These are phyloP conservation scores for Heliconius ismenius DNA, from an alignment of 2,888 invertebrate species.

Conservation along the genomic window DNA sequence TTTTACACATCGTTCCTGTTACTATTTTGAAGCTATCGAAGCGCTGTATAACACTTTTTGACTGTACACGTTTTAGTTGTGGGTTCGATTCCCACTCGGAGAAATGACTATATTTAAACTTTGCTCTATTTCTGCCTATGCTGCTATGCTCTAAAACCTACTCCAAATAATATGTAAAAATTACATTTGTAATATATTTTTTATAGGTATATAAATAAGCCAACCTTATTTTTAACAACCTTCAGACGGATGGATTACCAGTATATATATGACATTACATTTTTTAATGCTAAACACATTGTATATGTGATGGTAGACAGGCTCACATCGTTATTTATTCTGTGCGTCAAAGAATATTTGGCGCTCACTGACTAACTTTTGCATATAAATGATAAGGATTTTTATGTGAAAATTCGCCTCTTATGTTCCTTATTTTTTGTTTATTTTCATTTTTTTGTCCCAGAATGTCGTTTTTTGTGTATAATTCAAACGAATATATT, in stretches of 20 bases:
- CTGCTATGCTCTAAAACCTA: not conserved
- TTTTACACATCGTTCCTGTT: conserved; percentile 2
- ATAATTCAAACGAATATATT: conserved; percentile 20
- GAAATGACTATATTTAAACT: not conserved
- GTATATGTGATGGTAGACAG: conserved; percentile 18
- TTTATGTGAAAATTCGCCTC: conserved; percentile 25
- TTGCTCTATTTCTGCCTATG: not conserved
- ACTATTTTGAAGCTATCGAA: not conserved
- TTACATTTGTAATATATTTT: not conserved
- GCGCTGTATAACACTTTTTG: not conserved
- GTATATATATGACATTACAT: conserved; percentile 10
- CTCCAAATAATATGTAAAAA: not conserved
- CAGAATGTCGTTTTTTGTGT: conserved; percentile 4
- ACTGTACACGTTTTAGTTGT: not conserved
- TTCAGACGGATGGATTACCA: not conserved
- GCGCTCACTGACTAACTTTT: conserved; percentile 40
- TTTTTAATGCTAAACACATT: conserved; percentile 17
- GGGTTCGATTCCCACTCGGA: not conserved
- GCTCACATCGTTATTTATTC: conserved; percentile 43
- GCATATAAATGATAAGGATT: conserved; percentile 38
- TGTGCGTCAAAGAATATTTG: conserved; percentile 52
- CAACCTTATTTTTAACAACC: conserved; percentile 7
- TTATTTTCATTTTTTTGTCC: conserved; percentile 23
- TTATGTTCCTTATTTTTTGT: conserved; percentile 10
- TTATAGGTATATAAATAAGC: not conserved